Percentiles rank a stretch among this genome's conserved stretches.
phyloP scores from a whole-genome alignment of 2,888 invertebrate species.

The Latheticus oryzae region DNA sequence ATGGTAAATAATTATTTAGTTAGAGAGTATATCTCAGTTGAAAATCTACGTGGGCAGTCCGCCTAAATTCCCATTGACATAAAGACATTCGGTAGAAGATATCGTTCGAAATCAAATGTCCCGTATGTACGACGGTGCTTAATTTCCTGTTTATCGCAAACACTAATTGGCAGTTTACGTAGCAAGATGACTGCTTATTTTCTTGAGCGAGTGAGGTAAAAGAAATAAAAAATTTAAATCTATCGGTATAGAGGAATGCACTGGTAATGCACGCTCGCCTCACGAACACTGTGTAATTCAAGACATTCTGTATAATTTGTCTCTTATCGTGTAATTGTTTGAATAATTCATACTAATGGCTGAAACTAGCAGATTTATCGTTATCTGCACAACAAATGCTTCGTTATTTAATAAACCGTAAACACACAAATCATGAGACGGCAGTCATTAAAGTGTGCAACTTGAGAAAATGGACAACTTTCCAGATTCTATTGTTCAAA shows the following conservation, averaged over 20 bases:
- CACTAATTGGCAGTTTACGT: slow-evolving; percentile 22
- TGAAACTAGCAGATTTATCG: slow-evolving; percentile 40
- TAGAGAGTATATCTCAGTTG: neutral
- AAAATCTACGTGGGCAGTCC: slow-evolving; percentile 7
- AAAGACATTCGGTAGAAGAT: slow-evolving; percentile 12
- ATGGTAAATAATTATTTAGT: slow-evolving; percentile 6
- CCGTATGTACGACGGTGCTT: slow-evolving; percentile 9
- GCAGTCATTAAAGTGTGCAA: no score
- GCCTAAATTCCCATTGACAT: slow-evolving; percentile 1
- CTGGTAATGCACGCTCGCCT: slow-evolving; percentile 61
- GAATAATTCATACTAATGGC: slow-evolving; percentile 64
- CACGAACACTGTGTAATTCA: slow-evolving; percentile 63
- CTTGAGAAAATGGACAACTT: no score
- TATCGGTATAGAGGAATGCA: slow-evolving; percentile 39
- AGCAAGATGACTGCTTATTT: slow-evolving; percentile 27
- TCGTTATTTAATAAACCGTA: slow-evolving; percentile 40
- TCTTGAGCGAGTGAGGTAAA: slow-evolving; percentile 11
- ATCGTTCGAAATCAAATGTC: slow-evolving; percentile 13
- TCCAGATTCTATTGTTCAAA: no score
- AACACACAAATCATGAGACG: slow-evolving; percentile 38
- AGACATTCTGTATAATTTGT: slow-evolving; percentile 64
- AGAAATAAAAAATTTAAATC: slow-evolving; percentile 19
- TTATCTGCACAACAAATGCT: slow-evolving; percentile 29
- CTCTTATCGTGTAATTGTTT: slow-evolving; percentile 66
- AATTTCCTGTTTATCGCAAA: slow-evolving; percentile 29